Evolutionary conservation across 2,888 invertebrate species (phyloP), one percentile per base, ranked within the genome.

Genomic region (Amphipoea oculea): DNA sequence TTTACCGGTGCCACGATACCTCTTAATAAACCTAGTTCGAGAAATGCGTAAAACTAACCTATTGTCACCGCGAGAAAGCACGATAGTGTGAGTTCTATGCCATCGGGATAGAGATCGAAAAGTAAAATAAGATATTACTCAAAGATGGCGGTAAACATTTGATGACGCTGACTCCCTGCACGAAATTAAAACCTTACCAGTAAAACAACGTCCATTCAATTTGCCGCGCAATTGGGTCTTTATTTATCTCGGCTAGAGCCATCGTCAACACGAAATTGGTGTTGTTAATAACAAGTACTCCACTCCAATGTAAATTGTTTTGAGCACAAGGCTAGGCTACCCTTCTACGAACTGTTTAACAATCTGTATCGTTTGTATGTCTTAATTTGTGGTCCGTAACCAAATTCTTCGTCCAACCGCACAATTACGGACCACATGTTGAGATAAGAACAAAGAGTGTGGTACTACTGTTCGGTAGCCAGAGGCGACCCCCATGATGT

Each of bases 381-480:
- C 86, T 86, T 92, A 92, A 94, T 94, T 95, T 92, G 92, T 91
- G 87, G 91, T 90, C 91, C 92, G 89, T 84, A 84, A 88, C 91
- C 88, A 88, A 92, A 91, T 91, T 84, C 82, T 82, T 90, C 85
- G 86, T 92, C 81, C 89, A 90, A 95, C 95, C 95, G 86, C 93
- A 94, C 92, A 92, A 90, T 93, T 93, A 91, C 83, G 90, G 96
- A 95, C 95, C 94, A 93, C 96, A 96, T 92, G 95, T 94, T 85
- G 96, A 81, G 89, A 86, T 86, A 89, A 94, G 94, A 95, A 96
- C 95, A 96, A 96, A 92, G 90, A 88, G 79, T 83, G 79, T 86
- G 88, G 85, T 86, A 93, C 45, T 45, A 94, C 95, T 93, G 95
- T 95, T 93, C 96, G 81, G 96, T 95, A 96, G 96, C 96, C 82